These are phyloP conservation scores for Eurytoma californica DNA, from an alignment of 2,888 invertebrate genomes.

Conservation along the genomic window DNA sequence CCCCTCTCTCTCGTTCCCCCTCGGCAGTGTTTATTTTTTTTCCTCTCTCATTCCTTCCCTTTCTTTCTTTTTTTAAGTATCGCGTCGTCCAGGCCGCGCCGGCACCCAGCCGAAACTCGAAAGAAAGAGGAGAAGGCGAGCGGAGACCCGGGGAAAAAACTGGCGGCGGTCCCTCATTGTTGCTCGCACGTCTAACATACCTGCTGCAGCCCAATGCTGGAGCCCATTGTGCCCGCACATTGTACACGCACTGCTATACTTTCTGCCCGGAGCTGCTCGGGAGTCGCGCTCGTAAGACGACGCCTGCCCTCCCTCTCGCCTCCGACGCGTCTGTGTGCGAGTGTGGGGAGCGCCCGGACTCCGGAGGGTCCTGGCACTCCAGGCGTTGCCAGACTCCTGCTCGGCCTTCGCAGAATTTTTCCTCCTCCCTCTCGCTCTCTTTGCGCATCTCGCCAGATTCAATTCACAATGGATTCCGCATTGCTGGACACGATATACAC, in stretches of 20 bases:
- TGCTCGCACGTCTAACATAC: slow-evolving; percentile 52
- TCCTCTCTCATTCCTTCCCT: slow-evolving; percentile 15
- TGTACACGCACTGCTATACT: slow-evolving; percentile 36
- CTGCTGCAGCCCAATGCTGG: slow-evolving; percentile 51
- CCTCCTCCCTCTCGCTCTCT: slow-evolving; percentile 3
- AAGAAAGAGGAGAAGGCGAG: slow-evolving; percentile 20
- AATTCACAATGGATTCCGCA: slow-evolving; percentile 55
- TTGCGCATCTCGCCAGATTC: slow-evolving; percentile 26
- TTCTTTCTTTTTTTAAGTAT: slow-evolving; percentile 8
- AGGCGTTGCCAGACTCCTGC: background rate
- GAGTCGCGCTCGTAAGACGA: slow-evolving; percentile 36
- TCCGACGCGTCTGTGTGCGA: background rate
- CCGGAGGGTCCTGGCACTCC: slow-evolving; percentile 22
- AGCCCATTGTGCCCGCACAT: slow-evolving; percentile 45
- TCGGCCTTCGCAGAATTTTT: slow-evolving; percentile 52
- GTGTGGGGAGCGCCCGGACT: slow-evolving; percentile 12
- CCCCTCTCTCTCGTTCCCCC: background rate
- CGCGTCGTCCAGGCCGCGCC: background rate
- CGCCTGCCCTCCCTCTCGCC: slow-evolving; percentile 20
- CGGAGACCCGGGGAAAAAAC: slow-evolving; percentile 35
- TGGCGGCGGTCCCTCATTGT: slow-evolving; percentile 47
- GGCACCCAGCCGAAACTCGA: background rate
- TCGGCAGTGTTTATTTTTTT: slow-evolving; percentile 38
- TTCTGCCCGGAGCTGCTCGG: slow-evolving; percentile 5
- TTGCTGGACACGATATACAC: slow-evolving; percentile 51